Evolutionary conservation across 2,797 vertebrate species (phyloP), one percentile per base, ranked within the genome.

Genomic region (Notolabrus celidotus): DNA sequence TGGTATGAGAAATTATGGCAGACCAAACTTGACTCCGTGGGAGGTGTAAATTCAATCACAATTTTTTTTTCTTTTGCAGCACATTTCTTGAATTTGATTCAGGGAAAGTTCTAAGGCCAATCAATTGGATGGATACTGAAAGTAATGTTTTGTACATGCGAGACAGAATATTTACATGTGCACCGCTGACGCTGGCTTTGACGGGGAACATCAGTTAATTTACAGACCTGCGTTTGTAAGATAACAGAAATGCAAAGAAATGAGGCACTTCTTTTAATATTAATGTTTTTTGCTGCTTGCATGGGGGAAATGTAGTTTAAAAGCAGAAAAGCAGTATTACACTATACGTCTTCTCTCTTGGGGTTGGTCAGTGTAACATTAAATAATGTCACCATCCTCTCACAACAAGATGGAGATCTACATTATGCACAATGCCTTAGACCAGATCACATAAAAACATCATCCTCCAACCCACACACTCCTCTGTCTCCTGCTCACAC

Each of bases 21-120:
- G 82, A 86, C 87, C 86, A 83, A 90, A 90, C 89, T 87, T 91
- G 86, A 82, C 91, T 92, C 92, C 72, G 89, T 92, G 86, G 91
- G 91, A 92, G 91, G 91, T 92, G 90, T 92, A 89, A 93, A 93
- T 92, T 91, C 88, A 93, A 89, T 93, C 89, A 88, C 80, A 62
- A 15, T 79, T 83, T 85, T 67, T 79, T 83, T 79, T 53, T 64
- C 60, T 60, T 65, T 65, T 41, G 75, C 72, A 70, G 73, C 73
- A 78, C 85, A 80, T 86, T 85, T 85, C 78, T 47, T 63, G 83
- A 88, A 85, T 88, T 84, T 74, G 82, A 90, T 90, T 90, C 71
- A 85, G 71, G 56, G 68, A 47, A 62, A 82, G 87, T 88, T 92
- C 89, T 88, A 72, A 91, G 85, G 82, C 88, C 89, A 92, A 84